Base-by-base conservation (phyloP, 2,888 invertebrate genomes). In the Hirtodrosophila confusa region DNA sequence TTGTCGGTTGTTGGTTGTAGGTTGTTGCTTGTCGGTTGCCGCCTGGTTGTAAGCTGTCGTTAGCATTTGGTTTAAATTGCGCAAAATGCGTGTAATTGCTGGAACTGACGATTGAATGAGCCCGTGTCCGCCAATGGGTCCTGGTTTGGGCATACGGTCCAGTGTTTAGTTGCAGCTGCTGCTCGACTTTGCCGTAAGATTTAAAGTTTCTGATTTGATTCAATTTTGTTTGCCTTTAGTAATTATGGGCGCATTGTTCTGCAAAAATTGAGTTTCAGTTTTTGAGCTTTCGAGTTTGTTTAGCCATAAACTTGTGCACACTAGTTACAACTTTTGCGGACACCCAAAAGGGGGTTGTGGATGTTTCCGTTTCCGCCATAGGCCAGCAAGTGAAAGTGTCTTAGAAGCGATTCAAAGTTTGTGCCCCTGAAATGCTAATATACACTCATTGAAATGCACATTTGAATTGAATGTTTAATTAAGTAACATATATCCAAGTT, bases 71-170 rank as follows among this genome's bases (percentile, higher is more conserved):
- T 70, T 87, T 86, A 86, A 86, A 86, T 86, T 86, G 86, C 80
- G 83, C 82, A 86, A 86, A 86, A 87, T 86, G 86, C 86, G 86
- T 87, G 86, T 86, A 86, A 86, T 86, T 86, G 86, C 86, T 85
- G 82, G 83, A 84, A 86, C 86, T 84, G 86, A 86, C 86, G 80
- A 86, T 86, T 83, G 84, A 83, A 83, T 86, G 84, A 80, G 83
- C 71, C 76, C 79, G 67, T 79, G 76, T 78, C 70, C 73, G 54
- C 64, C 41, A 48, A 36, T 35, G n/a, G 11, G 3, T 10, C 7
- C 8, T 0, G 31, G 36, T 9, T 7, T 11, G 17, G 27, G n/a
- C 27, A 27, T 12, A 12, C 27, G 27, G 41, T 27, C 33, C 31
- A 11, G 31, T 47, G 62, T 50, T 75, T 79, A 77, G 75, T 12